Base-by-base conservation (phyloP, 2,888 invertebrate species). In the Drosophila borealis region DNA sequence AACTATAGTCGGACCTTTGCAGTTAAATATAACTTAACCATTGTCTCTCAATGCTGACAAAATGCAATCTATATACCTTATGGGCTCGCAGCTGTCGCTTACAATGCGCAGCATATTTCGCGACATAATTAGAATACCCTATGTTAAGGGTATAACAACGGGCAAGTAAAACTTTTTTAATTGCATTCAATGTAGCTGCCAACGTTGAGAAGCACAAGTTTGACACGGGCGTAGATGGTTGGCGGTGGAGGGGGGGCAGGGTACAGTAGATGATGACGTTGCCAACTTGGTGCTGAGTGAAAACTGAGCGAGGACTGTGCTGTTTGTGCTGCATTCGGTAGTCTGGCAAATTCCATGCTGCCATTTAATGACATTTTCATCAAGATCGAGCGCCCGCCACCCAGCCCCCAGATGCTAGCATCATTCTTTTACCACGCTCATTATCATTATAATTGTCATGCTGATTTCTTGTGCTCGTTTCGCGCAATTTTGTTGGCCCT, bases 401-500 rank as follows among this genome's bases (percentile, higher is more conserved):
- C 14, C 3, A 5, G 29, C 13, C 25, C 14, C 25, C 45, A 45
- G 8, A 29, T 5, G 21, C 44, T 3, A 46, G 10, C 42, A 41
- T 39, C 56, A 62, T 74, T 61, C 62, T 48, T 66, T 50, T 37
- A 33, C 50, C 59, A 50, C 61, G 37, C 85, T 85, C 83, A 84
- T 84, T 84, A 84, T 85, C 85, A 84, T 84, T 85, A 84, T 83
- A 84, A 84, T 85, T 84, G 83, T 84, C 85, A 85, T 85, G 83
- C 83, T 84, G 83, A 85, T 85, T 83, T 85, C 68, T 68, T 67
- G 63, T 60, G 49, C 69, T 44, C 48, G 51, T 34, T 65, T 55
- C 42, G 63, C 59, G 55, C 66, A 55, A 67, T 69, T 66, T 56
- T 62, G 55, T 56, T 50, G 34, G 36, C 56, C 50, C 53, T 8